Percentiles rank a stretch among this genome's conserved stretches.
These are phyloP conservation scores for Rhorus exstirpatorius DNA, from an alignment of 2,888 invertebrate genomes.

Conservation along the genomic window DNA sequence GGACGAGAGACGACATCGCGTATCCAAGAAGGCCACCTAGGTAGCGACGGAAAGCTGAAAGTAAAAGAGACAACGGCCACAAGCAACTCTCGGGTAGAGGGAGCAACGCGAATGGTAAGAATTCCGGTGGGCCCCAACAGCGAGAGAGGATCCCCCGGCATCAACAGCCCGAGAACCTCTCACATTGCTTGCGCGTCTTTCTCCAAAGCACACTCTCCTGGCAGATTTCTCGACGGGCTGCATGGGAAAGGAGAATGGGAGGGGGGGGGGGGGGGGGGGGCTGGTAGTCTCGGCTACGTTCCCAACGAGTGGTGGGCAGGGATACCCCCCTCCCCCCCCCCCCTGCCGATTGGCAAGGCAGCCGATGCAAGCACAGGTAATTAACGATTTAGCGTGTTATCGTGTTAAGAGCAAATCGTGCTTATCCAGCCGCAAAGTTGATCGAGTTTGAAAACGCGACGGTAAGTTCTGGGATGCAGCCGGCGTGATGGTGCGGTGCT, in stretches of 20 bases:
- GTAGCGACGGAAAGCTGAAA: conserved; percentile 64
- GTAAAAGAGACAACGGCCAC: conserved; percentile 40
- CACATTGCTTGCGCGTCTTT: conserved; percentile 34
- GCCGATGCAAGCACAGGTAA: conserved; percentile 49
- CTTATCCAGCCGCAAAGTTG: conserved; percentile 67
- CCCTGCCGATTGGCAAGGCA: conserved; percentile 27
- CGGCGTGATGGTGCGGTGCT: not conserved
- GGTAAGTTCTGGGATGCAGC: conserved; percentile 28
- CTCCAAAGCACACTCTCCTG: conserved; percentile 20
- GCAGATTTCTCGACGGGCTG: conserved; percentile 13
- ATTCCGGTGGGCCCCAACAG: conserved; percentile 60
- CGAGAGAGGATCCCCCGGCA: conserved; percentile 33
- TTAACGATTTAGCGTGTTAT: conserved; percentile 70
- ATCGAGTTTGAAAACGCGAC: conserved; percentile 62
- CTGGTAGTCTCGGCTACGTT: too few species aligned
- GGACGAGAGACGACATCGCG: conserved; percentile 28
- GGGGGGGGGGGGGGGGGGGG: too few species aligned
- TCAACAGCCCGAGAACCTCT: conserved; percentile 37
- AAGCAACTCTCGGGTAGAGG: conserved; percentile 16
- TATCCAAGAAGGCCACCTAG: conserved; percentile 64
- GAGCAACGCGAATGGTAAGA: conserved; percentile 67
- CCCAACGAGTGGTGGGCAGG: too few species aligned
- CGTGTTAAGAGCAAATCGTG: conserved; percentile 69
- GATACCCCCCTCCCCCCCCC: not conserved
- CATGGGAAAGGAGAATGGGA: too few species aligned